These are phyloP conservation scores for Dendrolimus kikuchii DNA, from an alignment of 1,140 invertebrate species.

Conservation along the genomic window DNA sequence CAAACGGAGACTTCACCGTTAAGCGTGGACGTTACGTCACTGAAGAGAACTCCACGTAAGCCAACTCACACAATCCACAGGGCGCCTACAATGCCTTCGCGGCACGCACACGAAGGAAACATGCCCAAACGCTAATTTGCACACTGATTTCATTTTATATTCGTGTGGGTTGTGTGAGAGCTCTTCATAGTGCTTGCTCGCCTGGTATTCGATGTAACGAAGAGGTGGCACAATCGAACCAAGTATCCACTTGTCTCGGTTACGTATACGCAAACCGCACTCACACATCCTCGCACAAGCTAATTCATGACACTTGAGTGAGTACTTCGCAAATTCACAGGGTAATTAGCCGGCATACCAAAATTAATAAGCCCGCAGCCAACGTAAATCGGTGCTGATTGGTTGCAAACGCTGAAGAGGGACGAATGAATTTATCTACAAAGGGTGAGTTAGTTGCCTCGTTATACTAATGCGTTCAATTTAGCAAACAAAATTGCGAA, in stretches of 20 bases:
- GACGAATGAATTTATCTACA: conserved; percentile 68
- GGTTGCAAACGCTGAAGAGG: conserved; percentile 48
- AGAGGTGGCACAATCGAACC: conserved; percentile 30
- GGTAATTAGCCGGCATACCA: conserved; percentile 62
- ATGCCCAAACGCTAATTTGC: conserved; percentile 12
- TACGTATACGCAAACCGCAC: conserved; percentile 27
- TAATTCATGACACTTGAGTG: conserved; percentile 55
- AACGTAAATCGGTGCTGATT: conserved; percentile 53
- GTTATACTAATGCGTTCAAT: background rate
- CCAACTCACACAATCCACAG: conserved; percentile 18
- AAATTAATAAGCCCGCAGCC: conserved; percentile 56
- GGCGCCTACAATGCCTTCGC: conserved; percentile 12
- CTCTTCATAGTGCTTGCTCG: conserved; percentile 23
- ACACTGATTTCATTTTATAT: conserved; percentile 17
- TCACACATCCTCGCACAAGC: conserved; percentile 23
- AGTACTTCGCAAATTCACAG: conserved; percentile 59
- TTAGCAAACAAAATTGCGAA: too few relatives aligned
- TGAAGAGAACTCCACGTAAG: conserved; percentile 27
- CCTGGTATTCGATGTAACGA: conserved; percentile 50
- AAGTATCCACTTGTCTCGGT: conserved; percentile 29
- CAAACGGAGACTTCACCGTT: conserved; percentile 33
- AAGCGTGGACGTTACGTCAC: conserved; percentile 38
- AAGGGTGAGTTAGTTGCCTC: conserved; percentile 41
- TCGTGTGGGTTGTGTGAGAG: conserved; percentile 20
- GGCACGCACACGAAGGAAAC: conserved; percentile 7